phyloP scores from a whole-genome alignment of 2,888 invertebrate species.

The Ommatoiulus sabulosus region DNA sequence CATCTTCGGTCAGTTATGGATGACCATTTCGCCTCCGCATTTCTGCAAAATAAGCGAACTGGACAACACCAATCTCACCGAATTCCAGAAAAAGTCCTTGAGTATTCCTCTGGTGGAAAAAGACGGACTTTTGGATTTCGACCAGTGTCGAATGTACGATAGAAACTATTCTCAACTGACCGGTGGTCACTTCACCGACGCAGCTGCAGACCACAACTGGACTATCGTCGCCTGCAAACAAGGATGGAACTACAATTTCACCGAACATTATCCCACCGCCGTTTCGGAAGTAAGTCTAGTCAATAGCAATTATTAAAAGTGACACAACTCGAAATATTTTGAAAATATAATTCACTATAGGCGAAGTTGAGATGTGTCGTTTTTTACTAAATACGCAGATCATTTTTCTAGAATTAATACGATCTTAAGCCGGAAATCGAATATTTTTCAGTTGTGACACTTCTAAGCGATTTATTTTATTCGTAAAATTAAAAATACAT shows the following conservation, averaged over 20 bases:
- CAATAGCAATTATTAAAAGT: too few species aligned
- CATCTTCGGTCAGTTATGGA: conserved; percentile 59
- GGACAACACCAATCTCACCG: conserved; percentile 53
- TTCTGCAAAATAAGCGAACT: conserved; percentile 59
- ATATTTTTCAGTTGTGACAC: too few species aligned
- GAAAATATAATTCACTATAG: too few species aligned
- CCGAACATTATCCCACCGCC: conserved; percentile 79
- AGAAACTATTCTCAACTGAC: conserved; percentile 54
- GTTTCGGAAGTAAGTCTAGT: conserved; percentile 84
- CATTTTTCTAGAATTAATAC: too few species aligned
- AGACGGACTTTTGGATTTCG: not conserved
- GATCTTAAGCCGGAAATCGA: too few species aligned
- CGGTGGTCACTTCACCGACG: not conserved
- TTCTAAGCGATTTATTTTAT: too few species aligned
- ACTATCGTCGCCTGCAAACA: conserved; percentile 71
- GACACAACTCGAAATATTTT: too few species aligned
- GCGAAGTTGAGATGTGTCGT: too few species aligned
- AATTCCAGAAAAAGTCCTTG: not conserved
- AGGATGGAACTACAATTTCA: conserved; percentile 84
- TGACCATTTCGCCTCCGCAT: conserved; percentile 58
- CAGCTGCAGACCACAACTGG: conserved; percentile 45
- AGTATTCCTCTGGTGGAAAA: conserved; percentile 52
- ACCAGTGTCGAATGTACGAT: conserved; percentile 58
- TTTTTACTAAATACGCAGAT: too few species aligned
- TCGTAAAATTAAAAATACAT: too few species aligned